These are phyloP conservation scores for Coptodon bakossiorum DNA, from an alignment of 2,113 vertebrate species.

Conservation along the genomic window DNA sequence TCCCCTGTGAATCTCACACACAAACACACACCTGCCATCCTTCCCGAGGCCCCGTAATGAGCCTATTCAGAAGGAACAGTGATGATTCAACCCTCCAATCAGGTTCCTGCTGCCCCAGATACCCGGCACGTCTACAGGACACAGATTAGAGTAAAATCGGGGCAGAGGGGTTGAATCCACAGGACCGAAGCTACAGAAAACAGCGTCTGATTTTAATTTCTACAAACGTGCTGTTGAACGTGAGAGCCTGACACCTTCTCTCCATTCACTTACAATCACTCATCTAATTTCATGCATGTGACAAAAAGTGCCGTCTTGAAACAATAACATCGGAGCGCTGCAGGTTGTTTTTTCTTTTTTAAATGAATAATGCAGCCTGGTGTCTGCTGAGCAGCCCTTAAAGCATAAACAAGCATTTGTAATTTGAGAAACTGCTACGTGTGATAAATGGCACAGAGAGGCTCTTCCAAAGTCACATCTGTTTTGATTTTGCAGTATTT, in stretches of 20 bases:
- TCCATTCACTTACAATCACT: background rate
- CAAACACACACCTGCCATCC: background rate
- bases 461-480: background rate
- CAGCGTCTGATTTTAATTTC: background rate
- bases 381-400: background rate
- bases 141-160: background rate
- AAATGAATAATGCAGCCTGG: background rate
- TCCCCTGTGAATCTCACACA: background rate
- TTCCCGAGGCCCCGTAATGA: background rate
- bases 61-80: background rate
- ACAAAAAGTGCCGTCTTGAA: background rate
- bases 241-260: background rate
- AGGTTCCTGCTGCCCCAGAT: constrained; percentile 1
- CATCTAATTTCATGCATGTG: background rate
- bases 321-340: background rate
- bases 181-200: background rate
- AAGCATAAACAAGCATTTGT: background rate
- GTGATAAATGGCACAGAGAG: background rate
- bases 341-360: background rate
- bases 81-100: constrained; percentile 12
- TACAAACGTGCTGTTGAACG: background rate
- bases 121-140: background rate
- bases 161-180: background rate
- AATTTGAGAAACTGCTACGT: background rate
- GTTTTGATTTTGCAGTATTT: background rate